These are phyloP conservation scores for Triplophysa dalaica DNA, from an alignment of 2,113 vertebrate species.

Conservation along the genomic window DNA sequence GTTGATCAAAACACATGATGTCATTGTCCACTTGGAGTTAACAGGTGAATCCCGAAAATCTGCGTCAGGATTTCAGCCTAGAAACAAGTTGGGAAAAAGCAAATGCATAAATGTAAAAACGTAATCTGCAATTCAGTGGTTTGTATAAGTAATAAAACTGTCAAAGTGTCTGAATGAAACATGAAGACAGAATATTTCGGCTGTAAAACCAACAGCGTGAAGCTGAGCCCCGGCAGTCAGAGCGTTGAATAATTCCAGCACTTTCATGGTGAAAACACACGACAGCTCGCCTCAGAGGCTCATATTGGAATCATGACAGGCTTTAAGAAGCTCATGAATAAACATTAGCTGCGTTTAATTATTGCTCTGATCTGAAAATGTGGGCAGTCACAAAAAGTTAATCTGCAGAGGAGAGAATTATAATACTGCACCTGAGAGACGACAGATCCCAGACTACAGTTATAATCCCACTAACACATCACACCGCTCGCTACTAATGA, in stretches of 20 bases:
- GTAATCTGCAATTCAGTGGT: background rate
- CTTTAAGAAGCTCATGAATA: constrained; percentile 67
- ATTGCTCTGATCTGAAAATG: constrained; percentile 49
- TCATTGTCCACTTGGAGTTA: too few species aligned
- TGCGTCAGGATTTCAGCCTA: too few species aligned
- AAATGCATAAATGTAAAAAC: background rate
- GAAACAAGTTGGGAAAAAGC: too few species aligned
- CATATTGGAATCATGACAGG: constrained; percentile 58
- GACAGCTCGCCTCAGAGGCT: constrained; percentile 47
- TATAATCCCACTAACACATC: constrained; percentile 39
- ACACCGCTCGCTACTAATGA: too few species aligned
- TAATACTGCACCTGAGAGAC: constrained; percentile 60
- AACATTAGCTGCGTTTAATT: constrained; percentile 68
- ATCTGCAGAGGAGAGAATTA: constrained; percentile 61
- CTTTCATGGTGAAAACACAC: constrained; percentile 42
- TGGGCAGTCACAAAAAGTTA: constrained; percentile 36
- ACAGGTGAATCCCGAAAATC: too few species aligned
- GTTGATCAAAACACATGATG: too few species aligned
- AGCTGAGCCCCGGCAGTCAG: constrained; percentile 3
- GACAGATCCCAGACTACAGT: constrained; percentile 49
- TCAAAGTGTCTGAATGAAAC: background rate
- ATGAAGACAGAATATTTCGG: background rate
- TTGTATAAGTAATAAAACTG: background rate
- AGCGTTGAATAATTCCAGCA: constrained; percentile 60
- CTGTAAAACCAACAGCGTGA: background rate